phyloP scores from a whole-genome alignment of 2,113 vertebrate species.

The Petrocephalus microphthalmus region DNA sequence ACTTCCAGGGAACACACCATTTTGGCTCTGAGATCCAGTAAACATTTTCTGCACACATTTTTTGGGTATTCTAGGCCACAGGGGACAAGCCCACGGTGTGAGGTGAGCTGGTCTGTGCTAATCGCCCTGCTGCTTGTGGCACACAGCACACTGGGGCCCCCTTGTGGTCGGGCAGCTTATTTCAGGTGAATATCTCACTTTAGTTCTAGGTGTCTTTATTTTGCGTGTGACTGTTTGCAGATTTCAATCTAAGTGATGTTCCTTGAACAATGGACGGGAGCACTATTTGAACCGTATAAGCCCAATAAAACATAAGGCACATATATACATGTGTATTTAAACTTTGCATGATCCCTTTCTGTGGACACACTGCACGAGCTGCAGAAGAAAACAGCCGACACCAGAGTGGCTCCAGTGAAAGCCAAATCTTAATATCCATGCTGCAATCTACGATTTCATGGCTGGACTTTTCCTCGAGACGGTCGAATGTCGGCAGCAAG shows the following conservation, averaged over 20 bases:
- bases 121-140: neutral
- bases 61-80: neutral
- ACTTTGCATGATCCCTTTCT: neutral
- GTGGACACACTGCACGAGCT: neutral
- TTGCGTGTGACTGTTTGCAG: neutral
- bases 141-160: conserved; percentile 27
- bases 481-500: neutral
- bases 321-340: neutral
- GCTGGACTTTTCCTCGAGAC: neutral
- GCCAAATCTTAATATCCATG: neutral
- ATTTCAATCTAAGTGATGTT: neutral
- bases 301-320: neutral
- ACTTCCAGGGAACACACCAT: neutral
- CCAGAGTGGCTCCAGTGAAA: neutral
- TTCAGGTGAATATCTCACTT: neutral
- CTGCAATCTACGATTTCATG: neutral
- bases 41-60: neutral
- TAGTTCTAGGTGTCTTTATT: neutral
- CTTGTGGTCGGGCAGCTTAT: conserved; percentile 31
- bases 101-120: neutral
- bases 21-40: neutral
- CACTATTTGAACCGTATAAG: neutral
- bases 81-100: neutral
- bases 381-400: neutral
- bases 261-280: neutral